Evolutionary conservation across 2,888 invertebrate species (phyloP).

Genomic region (Apodemia zela): DNA sequence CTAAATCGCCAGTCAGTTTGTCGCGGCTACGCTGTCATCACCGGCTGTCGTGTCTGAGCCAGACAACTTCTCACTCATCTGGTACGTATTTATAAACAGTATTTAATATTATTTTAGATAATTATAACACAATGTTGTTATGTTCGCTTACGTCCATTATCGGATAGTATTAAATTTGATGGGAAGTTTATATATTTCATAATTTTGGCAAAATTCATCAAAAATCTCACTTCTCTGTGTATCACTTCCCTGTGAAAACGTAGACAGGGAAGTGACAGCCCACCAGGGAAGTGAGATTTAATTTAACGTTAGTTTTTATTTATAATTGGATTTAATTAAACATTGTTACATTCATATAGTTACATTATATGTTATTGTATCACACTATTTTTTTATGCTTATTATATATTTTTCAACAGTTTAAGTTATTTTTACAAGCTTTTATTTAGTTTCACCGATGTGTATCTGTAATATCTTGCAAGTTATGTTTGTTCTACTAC

Average conservation of each 20-base stretch:
- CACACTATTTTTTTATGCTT: background rate
- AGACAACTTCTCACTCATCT: background rate
- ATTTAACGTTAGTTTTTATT: background rate
- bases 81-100: background rate
- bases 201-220: background rate
- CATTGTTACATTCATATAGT: background rate
- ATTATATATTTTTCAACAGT: background rate
- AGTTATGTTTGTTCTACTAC: background rate
- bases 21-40: background rate
- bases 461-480: background rate
- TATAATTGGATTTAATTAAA: background rate
- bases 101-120: too few relatives aligned
- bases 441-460: background rate
- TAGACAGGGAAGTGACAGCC: background rate
- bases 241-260: background rate
- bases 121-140: background rate
- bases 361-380: background rate
- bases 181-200: background rate
- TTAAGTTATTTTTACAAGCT: background rate
- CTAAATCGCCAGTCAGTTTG: background rate
- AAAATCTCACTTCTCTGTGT: background rate
- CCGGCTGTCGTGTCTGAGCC: background rate
- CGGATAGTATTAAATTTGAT: background rate
- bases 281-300: background rate
- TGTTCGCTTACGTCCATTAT: background rate